Percentiles rank a stretch among this genome's conserved stretches.
phyloP scores from a whole-genome alignment of 2,113 vertebrate species.

The Catharus fuscescens region DNA sequence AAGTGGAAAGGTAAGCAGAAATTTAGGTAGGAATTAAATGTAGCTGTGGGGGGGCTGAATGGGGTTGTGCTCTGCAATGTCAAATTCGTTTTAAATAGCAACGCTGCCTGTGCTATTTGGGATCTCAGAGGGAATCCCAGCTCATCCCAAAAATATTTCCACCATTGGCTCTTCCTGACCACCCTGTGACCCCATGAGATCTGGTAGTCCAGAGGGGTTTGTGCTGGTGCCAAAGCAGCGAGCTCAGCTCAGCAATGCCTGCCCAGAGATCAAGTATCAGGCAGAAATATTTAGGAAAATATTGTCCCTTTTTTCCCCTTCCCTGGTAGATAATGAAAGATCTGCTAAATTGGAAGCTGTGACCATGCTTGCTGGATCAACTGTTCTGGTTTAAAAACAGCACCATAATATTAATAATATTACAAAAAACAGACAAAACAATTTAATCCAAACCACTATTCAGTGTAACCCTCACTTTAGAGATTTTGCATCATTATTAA shows the following conservation, averaged over 20 bases:
- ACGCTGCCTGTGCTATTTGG: neutral
- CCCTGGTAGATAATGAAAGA: neutral
- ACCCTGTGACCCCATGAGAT: conserved; percentile 23
- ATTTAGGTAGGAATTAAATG: neutral
- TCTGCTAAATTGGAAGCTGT: neutral
- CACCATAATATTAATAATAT: neutral
- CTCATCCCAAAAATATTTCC: conserved; percentile 19
- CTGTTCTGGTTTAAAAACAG: neutral
- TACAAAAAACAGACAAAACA: rapidly evolving
- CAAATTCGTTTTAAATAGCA: neutral
- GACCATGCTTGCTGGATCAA: rapidly evolving
- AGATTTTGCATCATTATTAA: neutral
- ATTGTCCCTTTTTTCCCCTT: neutral
- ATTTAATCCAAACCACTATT: neutral
- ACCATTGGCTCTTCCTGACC: neutral
- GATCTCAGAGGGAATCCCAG: neutral
- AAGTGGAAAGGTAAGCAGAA: neutral
- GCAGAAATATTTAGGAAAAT: neutral
- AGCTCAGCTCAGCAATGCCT: neutral
- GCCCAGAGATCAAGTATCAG: rapidly evolving
- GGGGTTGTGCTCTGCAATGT: neutral
- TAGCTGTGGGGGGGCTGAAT: neutral
- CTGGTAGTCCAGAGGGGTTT: conserved; percentile 32
- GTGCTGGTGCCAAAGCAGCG: conserved; percentile 26
- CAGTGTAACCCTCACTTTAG: neutral